A percentile compares a stretch with the other conserved stretches of the same genome.
Evolutionary conservation across 2,797 vertebrate genomes (phyloP).

Genomic region (Oreortyx pictus): DNA sequence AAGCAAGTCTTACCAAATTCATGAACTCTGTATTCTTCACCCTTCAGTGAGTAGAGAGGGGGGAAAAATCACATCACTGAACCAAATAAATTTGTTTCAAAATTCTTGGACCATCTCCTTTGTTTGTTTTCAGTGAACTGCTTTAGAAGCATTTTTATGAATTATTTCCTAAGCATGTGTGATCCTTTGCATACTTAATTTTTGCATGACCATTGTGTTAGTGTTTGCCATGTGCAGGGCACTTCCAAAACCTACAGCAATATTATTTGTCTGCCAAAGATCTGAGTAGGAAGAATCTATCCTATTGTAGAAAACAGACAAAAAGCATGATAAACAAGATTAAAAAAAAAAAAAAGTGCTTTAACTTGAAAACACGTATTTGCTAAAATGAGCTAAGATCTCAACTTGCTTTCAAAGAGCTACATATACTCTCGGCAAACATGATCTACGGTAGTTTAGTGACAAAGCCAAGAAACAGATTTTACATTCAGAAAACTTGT

Average conservation of each 20-base stretch:
- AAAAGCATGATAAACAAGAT: neutral
- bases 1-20: neutral
- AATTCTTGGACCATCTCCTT: neutral
- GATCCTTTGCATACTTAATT: neutral
- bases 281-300: neutral
- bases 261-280: neutral
- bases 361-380: neutral
- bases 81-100: neutral
- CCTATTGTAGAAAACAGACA: neutral
- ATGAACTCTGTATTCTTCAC: neutral
- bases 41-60: neutral
- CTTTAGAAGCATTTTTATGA: neutral
- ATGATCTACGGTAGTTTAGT: neutral
- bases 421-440: neutral
- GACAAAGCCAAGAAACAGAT: neutral
- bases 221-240: neutral
- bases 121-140: neutral
- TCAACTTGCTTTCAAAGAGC: conserved; percentile 7
- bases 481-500: neutral
- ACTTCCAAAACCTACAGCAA: neutral
- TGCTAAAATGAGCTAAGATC: neutral
- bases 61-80: neutral
- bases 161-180: neutral
- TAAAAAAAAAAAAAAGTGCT: neutral
- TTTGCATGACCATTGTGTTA: neutral